Evolutionary conservation across 2,888 invertebrate species (phyloP), one percentile per base, ranked within the genome.

Genomic region (Epinotia ramella): DNA sequence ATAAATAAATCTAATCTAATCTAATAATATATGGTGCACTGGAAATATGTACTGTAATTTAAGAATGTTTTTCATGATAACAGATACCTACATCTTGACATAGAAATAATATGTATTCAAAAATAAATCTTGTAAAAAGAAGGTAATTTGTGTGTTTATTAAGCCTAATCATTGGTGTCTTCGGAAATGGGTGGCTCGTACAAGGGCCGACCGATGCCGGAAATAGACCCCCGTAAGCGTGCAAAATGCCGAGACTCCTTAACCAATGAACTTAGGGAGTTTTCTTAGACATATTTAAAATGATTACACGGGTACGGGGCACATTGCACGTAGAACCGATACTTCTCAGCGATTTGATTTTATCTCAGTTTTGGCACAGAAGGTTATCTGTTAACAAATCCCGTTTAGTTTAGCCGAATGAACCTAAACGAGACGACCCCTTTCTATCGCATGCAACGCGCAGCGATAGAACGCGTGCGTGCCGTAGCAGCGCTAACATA

Each of bases 201-300:
- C 70, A 65, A 67, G 68, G 73, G 73, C 40, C 63, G 18, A 63
- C n/a, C 7, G 33, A 12, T 53, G n/a, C 1, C 66, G 33, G 16
- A 76, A 72, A 72, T 76, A 76, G 67, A 72, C 11, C 28, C 18
- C 28, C 56, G 44, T 33, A 76, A 72, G 67, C 66, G 76, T 67
- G 71, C 67, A 63, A 57, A 24, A 71, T 53, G 66, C 44, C 20
- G 18, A 13, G 4, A 66, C 70, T 56, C 9, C 64, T 9, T 9
- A 44, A 66, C 53, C 70, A 46, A 20, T 13, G 70, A 66, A 75
- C 65, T 66, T 71, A n/a, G 59, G 20, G 13, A 49, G 53, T 12
- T 18, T 53, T 18, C 3, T 28, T 11, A 12, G 33, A 1, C 13
- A 16, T 63, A 24, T 9, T 18, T 56, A 7, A n/a, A 56, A 18